Evolutionary conservation across 2,797 vertebrate genomes (phyloP), one percentile per base, ranked within the genome.

Genomic region (Microctenopoma steveboyesi): DNA sequence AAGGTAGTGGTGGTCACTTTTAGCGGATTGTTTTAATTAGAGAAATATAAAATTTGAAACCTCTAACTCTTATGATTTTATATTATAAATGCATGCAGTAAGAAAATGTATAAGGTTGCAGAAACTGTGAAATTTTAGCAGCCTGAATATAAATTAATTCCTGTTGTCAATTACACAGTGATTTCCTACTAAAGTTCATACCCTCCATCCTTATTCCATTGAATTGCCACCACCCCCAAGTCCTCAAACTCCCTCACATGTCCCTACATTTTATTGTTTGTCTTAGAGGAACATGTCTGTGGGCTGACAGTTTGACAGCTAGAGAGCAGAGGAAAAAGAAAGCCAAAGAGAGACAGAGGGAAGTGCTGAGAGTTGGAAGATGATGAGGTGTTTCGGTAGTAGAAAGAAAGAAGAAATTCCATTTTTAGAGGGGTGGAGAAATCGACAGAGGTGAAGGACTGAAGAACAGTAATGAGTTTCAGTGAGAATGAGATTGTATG

Each of bases 291-390:
- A 51, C 51, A 18, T 72, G 69, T 62, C 74, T 82, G 40, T 69
- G 63, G 63, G 67, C 54, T 83, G 81, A 74, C 76, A 83, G 64
- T 30, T 53, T 85, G 80, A 81, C 73, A 64, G 81, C 71, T 43
- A 39, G 69, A 52, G 68, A 69, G 37, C 65, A 54, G 43, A 63
- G 57, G 58, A 67, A 62, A 71, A 57, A 53, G 33, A 47, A 69
- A 72, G 12, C 53, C 39, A 72, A 45, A 74, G 42, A 74, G 52
- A 75, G 45, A 35, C 30, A 69, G 56, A 74, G 30, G 14, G 30
- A 64, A 76, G 57, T 67, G 61, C 49, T 47, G 50, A 60, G 69
- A 77, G 49, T 69, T 48, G 69, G 55, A 42, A 73, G 57, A 52
- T 61, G 82, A 74, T 67, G 67, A 71, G 64, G 60, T 83, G 66